Conservation (phyloP, 2,113 vertebrate species). For the Nipponia nippon region DNA sequence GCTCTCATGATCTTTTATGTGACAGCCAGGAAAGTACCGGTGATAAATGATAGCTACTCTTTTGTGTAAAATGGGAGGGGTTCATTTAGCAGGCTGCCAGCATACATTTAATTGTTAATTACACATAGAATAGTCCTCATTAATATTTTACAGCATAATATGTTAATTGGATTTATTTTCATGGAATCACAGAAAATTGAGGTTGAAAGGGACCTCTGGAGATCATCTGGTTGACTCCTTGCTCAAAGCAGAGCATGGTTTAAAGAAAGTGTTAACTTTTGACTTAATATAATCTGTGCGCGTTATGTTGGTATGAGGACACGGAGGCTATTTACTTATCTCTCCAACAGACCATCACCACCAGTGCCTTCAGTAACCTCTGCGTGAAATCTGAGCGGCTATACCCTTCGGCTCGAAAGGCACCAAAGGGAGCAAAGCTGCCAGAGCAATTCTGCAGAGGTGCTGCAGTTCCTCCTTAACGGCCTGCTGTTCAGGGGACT, state of each 20-base stretch:
- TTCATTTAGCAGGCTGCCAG: background rate
- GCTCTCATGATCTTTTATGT: background rate
- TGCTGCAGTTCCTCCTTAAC: background rate
- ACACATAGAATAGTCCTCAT: background rate
- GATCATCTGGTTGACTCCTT: background rate
- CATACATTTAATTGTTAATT: background rate
- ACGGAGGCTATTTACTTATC: background rate
- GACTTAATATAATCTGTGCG: background rate
- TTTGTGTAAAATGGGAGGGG: background rate
- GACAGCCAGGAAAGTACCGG: background rate
- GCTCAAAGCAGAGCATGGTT: background rate
- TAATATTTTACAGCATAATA: background rate
- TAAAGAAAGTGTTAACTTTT: background rate
- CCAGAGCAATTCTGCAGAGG: background rate
- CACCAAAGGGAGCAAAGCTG: background rate
- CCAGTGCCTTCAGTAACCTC: background rate
- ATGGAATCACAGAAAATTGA: background rate
- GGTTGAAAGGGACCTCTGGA: background rate
- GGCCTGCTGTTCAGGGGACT: background rate
- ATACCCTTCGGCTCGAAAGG: rapidly evolving
- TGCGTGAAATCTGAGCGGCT: background rate
- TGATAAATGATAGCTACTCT: background rate
- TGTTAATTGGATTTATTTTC: background rate
- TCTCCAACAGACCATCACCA: background rate
- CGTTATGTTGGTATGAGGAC: background rate